Evolutionary conservation across 2,113 vertebrate genomes (phyloP), one percentile per base, ranked within the genome.

Genomic region (Sisor rabdophorus): DNA sequence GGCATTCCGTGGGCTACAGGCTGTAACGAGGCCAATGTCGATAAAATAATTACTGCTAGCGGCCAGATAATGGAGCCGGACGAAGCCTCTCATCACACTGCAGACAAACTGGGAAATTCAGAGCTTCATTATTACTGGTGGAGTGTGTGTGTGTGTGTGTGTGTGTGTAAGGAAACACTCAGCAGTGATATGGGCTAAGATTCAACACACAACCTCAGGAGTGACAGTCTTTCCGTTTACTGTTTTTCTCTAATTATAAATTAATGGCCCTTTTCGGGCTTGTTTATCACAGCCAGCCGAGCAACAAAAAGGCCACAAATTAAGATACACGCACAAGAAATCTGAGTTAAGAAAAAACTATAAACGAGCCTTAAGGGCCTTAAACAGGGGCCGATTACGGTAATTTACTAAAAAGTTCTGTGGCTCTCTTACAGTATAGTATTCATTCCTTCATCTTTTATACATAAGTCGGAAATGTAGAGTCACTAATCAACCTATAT

Each of bases 181-280:
- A 54, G 9, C 69, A 40, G 26, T 56, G 28, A 30, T 54, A 26
- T 36, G 2, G 22, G 48, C 71, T 26, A 22, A 19, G 24, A 30
- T 69, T 52, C 19, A 11, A 1, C 65, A 52, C 47, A 52, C 44
- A 48, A 48, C 30, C 52, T 71, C 52, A 55, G 2, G 6, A 58
- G 70, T 44, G 78, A 22, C 55, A 72, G 83, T 65, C 82, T 83
- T 83, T 86, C 78, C 81, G 82, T 87, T 87, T 89, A 30, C 88
- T 86, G 77, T 86, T 81, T 73, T 82, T 80, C 81, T 84, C 81
- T 88, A 88, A 89, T 89, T 89, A 87, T 84, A 83, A 86, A 81
- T 85, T 83, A 89, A 88, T 87, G 82, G 83, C 74, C 81, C 82
- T 50, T 73, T 83, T 85, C 83, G 82, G 58, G 84, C 86, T 84